These are phyloP conservation scores for Cossypha dichroa DNA, from an alignment of 2,797 vertebrate species.

Conservation along the genomic window DNA sequence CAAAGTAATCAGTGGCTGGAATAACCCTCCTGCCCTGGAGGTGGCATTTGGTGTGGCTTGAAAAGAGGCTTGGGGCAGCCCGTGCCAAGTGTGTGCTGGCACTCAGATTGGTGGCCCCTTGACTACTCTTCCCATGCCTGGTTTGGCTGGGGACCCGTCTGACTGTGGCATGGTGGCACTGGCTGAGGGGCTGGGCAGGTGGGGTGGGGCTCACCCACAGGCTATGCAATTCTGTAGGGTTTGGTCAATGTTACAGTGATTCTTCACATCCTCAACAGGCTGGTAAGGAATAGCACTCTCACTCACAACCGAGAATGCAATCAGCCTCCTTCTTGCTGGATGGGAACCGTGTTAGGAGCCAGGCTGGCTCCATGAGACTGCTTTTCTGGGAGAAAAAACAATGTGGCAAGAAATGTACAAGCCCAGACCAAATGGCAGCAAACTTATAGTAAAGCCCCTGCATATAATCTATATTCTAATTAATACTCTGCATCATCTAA, in stretches of 20 bases:
- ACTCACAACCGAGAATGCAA: not conserved
- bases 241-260: not conserved
- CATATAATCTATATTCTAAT: constrained; percentile 60
- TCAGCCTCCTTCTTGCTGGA: not conserved
- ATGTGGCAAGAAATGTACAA: constrained; percentile 9
- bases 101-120: not conserved
- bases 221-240: not conserved
- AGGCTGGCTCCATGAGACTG: not conserved
- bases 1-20: not conserved
- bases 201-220: not conserved
- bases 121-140: not conserved
- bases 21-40: not conserved
- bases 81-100: not conserved
- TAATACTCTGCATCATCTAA: constrained; percentile 54
- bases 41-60: not conserved
- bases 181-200: not conserved
- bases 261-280: not conserved
- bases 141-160: not conserved
- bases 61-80: not conserved
- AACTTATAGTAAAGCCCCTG: constrained; percentile 6
- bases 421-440: constrained; percentile 38
- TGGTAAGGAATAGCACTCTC: not conserved
- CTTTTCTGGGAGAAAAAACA: constrained; percentile 19
- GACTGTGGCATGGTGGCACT: not conserved
- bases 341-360: not conserved